A percentile compares a stretch with the other conserved stretches of the same genome.
Evolutionary conservation across 2,797 vertebrate genomes (phyloP).

Genomic region (Myotis myotis): DNA sequence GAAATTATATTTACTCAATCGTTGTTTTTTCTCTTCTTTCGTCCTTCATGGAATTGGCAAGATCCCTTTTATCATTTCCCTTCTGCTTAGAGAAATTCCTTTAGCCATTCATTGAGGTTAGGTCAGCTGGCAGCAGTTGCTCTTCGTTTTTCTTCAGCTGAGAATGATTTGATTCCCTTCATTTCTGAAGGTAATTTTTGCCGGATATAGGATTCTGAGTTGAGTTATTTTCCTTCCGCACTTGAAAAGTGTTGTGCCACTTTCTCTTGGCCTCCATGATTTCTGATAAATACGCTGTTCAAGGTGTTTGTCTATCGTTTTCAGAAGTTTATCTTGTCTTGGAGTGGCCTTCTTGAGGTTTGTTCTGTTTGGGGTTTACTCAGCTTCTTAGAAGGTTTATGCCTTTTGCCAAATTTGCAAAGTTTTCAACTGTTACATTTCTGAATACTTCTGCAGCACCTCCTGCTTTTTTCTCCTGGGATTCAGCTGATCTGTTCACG

Average conservation of each 20-base stretch:
- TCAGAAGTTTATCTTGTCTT: neutral
- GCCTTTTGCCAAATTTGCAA: neutral
- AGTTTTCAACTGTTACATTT: neutral
- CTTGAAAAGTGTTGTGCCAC: neutral
- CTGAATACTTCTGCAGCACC: neutral
- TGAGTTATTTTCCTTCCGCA: neutral
- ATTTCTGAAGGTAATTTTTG: neutral
- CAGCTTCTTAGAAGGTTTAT: neutral
- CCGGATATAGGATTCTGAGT: neutral
- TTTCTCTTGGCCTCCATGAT: neutral
- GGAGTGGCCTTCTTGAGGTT: neutral
- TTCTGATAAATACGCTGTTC: neutral
- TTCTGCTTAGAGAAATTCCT: neutral
- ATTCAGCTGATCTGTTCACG: neutral
- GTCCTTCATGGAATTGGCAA: neutral
- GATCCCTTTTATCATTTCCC: neutral
- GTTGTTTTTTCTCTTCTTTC: neutral
- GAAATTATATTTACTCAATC: neutral
- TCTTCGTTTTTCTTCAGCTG: neutral
- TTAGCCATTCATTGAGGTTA: neutral
- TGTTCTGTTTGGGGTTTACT: neutral
- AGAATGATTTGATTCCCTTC: neutral
- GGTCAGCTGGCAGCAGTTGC: neutral
- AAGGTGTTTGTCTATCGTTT: neutral
- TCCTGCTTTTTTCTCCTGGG: neutral